Conservation (phyloP, 2,888 invertebrate species). For the Spisula solida region DNA sequence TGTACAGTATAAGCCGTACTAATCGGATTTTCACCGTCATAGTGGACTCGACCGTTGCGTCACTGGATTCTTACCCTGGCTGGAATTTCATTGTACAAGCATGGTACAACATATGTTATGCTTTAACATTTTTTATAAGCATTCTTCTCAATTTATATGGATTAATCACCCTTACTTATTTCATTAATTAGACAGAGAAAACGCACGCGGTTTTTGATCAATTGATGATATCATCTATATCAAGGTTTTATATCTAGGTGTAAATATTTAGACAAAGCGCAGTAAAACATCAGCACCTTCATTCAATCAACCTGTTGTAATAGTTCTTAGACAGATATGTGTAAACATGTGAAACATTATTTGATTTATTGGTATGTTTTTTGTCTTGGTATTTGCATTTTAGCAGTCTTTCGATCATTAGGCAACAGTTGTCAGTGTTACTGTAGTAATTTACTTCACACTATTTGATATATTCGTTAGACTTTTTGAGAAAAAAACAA, state of each 20-base stretch:
- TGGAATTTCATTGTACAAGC: too few relatives aligned
- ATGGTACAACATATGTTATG: neutral
- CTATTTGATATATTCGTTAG: too few relatives aligned
- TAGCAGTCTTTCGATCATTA: too few relatives aligned
- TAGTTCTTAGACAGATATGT: neutral
- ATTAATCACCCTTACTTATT: neutral
- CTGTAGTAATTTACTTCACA: too few relatives aligned
- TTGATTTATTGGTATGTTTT: too few relatives aligned
- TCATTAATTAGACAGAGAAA: neutral
- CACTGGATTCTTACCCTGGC: too few relatives aligned
- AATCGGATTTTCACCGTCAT: too few relatives aligned
- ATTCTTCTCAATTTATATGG: neutral
- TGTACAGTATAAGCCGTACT: too few relatives aligned
- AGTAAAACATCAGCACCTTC: neutral
- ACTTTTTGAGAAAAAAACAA: too few relatives aligned
- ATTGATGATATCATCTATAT: neutral
- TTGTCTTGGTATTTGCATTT: too few relatives aligned
- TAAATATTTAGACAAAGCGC: constrained; percentile 4
- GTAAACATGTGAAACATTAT: neutral
- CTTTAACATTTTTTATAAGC: neutral
- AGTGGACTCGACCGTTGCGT: too few relatives aligned
- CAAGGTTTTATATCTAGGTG: neutral
- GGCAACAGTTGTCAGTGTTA: neutral
- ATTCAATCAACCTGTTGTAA: neutral
- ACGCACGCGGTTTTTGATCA: neutral